These are phyloP conservation scores for Labrus mixtus DNA, from an alignment of 2,113 vertebrate species.

Conservation along the genomic window DNA sequence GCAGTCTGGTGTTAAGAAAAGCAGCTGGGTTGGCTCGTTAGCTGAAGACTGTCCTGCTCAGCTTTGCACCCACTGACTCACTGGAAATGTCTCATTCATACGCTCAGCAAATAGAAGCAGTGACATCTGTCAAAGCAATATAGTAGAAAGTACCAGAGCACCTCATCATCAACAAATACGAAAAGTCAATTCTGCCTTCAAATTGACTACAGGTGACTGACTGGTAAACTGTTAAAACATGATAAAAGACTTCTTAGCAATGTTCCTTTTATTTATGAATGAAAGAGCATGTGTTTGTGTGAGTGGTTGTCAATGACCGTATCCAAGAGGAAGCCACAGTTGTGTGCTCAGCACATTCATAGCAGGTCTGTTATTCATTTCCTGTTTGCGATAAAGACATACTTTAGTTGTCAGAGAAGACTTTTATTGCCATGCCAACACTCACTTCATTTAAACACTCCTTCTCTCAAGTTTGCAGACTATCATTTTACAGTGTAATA, in stretches of 20 bases:
- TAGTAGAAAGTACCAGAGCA: not conserved
- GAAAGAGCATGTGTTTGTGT: not conserved
- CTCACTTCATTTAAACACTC: not conserved
- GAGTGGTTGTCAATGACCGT: not conserved
- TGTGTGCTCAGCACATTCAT: not conserved
- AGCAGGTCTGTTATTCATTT: not conserved
- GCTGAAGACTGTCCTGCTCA: slow-evolving; percentile 39
- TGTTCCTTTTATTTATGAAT: not conserved
- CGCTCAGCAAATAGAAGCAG: slow-evolving; percentile 13
- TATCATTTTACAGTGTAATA: not conserved
- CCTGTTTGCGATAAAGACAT: not conserved
- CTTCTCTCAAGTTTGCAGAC: not conserved
- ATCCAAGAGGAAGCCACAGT: not conserved
- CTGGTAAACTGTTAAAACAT: not conserved
- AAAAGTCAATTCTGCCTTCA: not conserved
- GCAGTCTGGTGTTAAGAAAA: slow-evolving; percentile 24
- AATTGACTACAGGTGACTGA: not conserved
- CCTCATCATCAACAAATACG: not conserved
- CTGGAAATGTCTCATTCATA: slow-evolving; percentile 43
- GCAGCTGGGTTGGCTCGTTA: slow-evolving; percentile 22
- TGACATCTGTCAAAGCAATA: not conserved
- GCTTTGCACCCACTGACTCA: slow-evolving; percentile 13
- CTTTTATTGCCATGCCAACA: not conserved
- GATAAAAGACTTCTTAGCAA: not conserved
- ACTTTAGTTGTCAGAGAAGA: not conserved